These are phyloP conservation scores for Pseudocheirus occidentalis DNA, from an alignment of 2,797 vertebrate species.

Conservation along the genomic window DNA sequence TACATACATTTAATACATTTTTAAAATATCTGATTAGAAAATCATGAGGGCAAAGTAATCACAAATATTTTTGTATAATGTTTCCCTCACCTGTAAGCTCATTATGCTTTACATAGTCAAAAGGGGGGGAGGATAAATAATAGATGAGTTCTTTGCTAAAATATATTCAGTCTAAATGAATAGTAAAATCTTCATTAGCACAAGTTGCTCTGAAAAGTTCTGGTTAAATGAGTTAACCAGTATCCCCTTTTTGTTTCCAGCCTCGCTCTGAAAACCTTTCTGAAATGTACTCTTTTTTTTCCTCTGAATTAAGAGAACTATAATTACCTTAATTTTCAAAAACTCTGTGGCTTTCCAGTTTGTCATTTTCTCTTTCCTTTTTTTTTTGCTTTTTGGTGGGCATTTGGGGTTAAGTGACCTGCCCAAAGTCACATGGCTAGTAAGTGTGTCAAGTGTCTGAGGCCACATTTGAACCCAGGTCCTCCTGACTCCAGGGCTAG, in stretches of 20 bases:
- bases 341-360: slow-evolving; percentile 20
- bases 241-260: slow-evolving; percentile 23
- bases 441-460: no score
- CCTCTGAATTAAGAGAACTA: slow-evolving; percentile 20
- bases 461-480: no score
- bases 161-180: not conserved
- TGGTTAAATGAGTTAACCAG: not conserved
- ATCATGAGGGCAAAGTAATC: slow-evolving; percentile 16
- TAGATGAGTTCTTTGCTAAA: slow-evolving; percentile 29
- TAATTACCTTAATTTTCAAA: slow-evolving; percentile 38
- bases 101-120: slow-evolving; percentile 44
- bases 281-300: slow-evolving; percentile 17
- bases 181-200: slow-evolving; percentile 51
- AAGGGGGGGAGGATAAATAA: slow-evolving; percentile 33
- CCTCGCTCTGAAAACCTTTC: not conserved
- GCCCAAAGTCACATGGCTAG: no score
- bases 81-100: not conserved
- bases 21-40: slow-evolving; percentile 37
- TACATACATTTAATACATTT: slow-evolving; percentile 21
- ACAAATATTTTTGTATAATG: not conserved
- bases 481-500: no score
- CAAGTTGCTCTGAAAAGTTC: slow-evolving; percentile 11
- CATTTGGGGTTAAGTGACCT: no score
- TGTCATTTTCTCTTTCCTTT: not conserved
- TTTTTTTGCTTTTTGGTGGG: no score